Conservation (phyloP, 2,888 invertebrate genomes). For the Torymus aiolomorphi region DNA sequence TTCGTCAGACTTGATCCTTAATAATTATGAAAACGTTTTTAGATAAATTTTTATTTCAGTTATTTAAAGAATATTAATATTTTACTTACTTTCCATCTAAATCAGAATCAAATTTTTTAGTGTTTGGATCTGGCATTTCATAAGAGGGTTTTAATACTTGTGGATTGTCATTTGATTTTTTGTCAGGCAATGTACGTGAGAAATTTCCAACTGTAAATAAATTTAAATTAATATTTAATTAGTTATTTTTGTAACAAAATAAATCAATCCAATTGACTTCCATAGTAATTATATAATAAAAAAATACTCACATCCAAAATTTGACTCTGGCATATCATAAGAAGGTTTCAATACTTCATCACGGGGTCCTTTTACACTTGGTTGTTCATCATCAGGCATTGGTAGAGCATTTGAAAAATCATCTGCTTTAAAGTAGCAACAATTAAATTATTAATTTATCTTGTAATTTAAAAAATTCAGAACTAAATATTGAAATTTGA, state of each 20-base stretch:
- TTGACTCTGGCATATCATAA: constrained; percentile 24
- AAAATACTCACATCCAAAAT: constrained; percentile 10
- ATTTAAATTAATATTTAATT: constrained; percentile 13
- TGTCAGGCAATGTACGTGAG: constrained; percentile 33
- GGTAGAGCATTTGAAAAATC: constrained; percentile 54
- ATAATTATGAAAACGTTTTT: constrained; percentile 15
- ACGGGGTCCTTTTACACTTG: constrained; percentile 56
- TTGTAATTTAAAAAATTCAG: too few relatives aligned
- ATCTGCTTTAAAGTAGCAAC: not conserved
- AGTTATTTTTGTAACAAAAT: not conserved
- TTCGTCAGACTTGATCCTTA: constrained; percentile 66
- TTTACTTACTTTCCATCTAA: constrained; percentile 78
- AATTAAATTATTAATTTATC: too few relatives aligned
- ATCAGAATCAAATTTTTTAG: constrained; percentile 76
- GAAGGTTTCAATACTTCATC: constrained; percentile 62
- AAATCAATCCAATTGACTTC: too few relatives aligned
- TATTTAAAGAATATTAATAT: constrained; percentile 24
- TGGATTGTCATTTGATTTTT: constrained; percentile 52
- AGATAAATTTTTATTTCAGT: not conserved
- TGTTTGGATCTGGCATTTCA: constrained; percentile 63
- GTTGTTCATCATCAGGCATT: constrained; percentile 50
- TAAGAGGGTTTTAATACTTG: constrained; percentile 78
- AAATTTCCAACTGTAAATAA: constrained; percentile 47
- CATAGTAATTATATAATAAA: not conserved
- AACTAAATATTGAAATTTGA: too few relatives aligned